Base-by-base conservation (phyloP, 2,888 invertebrate species). In the Cephus pygmeus region DNA sequence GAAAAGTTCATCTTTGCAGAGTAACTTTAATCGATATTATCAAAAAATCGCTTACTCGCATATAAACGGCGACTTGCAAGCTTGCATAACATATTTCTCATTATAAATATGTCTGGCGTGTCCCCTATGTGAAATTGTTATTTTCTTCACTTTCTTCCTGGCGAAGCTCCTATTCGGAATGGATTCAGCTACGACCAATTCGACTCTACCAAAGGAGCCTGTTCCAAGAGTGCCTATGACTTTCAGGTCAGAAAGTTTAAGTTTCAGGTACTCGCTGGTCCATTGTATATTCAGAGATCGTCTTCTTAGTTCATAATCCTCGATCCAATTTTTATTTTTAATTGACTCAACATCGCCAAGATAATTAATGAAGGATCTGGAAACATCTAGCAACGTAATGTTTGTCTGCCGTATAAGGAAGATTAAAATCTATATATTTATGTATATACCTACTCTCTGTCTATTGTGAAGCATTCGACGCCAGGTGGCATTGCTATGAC, bases 151-250 rank as follows among this genome's bases (percentile, higher is more conserved):
- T 85, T 94, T 94, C 89, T 95, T 95, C 81, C 95, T 88, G 0
- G 95, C 95, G 86, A 94, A 95, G 76, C 91, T 90, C 15, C 86
- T 78, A 78, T 88, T 77, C 68, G 89, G 80, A 76, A 84, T 81
- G 1, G 93, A 83, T 11, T 81, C 81, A 12, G 89, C 83, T 12
- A 86, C 85, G 0, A 92, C 90, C 81, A 97, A 92, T 89, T 97
- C 97, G 0, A 98, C 98, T n/a, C 97, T 93, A 1, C 98, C 98
- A 88, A 97, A 98, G 1, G 97, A 98, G 3, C 98, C 98, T 12
- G 97, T 95, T 1, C 98, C 98, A 84, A 98, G 93, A 0, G 97
- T 98, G 34, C 95, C 96, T 12, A 97, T 93, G 76, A 95, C 94
- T 85, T 96, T 95, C 82, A 98, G 92, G 86, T 98, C 96, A 31